Base-by-base conservation (phyloP, 1,140 invertebrate species). In the Sitobion miscanthi region DNA sequence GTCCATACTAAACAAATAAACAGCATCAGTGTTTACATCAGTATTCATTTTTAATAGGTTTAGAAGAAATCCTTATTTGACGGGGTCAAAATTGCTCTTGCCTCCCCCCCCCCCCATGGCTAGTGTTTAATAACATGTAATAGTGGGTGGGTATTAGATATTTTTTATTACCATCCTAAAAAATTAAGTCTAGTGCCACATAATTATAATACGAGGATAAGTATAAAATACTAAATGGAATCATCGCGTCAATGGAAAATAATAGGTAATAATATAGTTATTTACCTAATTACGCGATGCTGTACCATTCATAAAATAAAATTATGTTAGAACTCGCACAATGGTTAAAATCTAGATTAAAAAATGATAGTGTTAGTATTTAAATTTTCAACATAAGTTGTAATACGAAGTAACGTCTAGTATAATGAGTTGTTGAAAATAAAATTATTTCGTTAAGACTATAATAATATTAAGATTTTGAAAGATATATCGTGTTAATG, bases 371-470 rank as follows among this genome's bases (percentile, higher is more conserved):
- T 49, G 30, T 87, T 49, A 47, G 11, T n/a, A 87, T n/a, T 87
- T 87, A 20, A 9, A 87, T 87, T 49, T 87, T 87, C 45, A 87
- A n/a, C 85, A 87, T 49, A n/a, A 87, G 85, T 87, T 87, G 45
- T 87, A 49, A 47, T 7, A 87, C 11, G 6, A 87, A 87, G 14
- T 30, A 38, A 47, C 45, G 17, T 49, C 45, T 45, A 45, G 83
- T 85, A 85, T 85, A 45, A 85, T 45, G 42, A 85, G 42, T 85
- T 85, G 83, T 45, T 85, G 42, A 45, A 45, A 85, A 85, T 45
- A 47, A 30, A 85, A 85, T 85, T 25, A 30, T 45, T 85, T 25
- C 42, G 9, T 42, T 85, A 23, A 85, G 6, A 85, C 23, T 82
- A 38, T 57, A 25, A 38, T 57, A 25, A 23, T 8, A 62, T 62